A percentile compares a stretch with the other conserved stretches of the same genome.
Conservation (phyloP, 1,140 invertebrate species). For the Lucilia sericata region DNA sequence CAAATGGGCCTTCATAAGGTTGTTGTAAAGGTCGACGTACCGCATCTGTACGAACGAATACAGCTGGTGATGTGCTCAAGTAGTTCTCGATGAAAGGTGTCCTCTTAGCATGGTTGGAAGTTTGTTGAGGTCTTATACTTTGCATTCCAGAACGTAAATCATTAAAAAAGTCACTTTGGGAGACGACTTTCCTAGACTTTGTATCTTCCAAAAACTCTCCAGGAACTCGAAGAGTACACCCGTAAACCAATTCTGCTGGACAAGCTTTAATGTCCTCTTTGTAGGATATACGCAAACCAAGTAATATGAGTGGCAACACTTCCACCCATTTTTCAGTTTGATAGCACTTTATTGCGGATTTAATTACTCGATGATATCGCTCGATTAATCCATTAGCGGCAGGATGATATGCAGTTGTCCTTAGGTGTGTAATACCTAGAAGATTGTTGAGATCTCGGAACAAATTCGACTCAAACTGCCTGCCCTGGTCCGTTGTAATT, state of each 20-base stretch:
- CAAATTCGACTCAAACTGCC: slow-evolving; percentile 52
- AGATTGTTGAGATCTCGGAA: slow-evolving; percentile 52
- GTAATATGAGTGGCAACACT: slow-evolving; percentile 63
- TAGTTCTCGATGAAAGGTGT: slow-evolving; percentile 47
- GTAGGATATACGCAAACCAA: slow-evolving; percentile 61
- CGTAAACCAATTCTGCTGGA: slow-evolving; percentile 51
- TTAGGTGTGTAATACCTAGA: slow-evolving; percentile 50
- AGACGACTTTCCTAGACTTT: background rate
- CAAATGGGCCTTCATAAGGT: background rate
- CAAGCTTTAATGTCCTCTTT: slow-evolving; percentile 59
- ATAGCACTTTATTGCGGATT: slow-evolving; percentile 51
- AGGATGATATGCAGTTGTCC: slow-evolving; percentile 67
- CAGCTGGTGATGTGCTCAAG: background rate
- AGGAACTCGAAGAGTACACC: slow-evolving; percentile 49
- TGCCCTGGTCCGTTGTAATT: slow-evolving; percentile 63
- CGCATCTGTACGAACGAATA: background rate
- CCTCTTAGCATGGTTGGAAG: background rate
- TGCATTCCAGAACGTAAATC: background rate
- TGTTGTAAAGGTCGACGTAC: background rate
- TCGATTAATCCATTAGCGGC: slow-evolving; percentile 67
- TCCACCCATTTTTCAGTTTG: slow-evolving; percentile 57
- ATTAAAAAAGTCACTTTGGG: slow-evolving; percentile 12
- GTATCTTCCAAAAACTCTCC: slow-evolving; percentile 52
- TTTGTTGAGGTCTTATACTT: slow-evolving; percentile 26
- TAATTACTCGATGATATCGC: slow-evolving; percentile 59